Evolutionary conservation across 1,140 invertebrate genomes (phyloP).

Genomic region (Lycorma delicatula): DNA sequence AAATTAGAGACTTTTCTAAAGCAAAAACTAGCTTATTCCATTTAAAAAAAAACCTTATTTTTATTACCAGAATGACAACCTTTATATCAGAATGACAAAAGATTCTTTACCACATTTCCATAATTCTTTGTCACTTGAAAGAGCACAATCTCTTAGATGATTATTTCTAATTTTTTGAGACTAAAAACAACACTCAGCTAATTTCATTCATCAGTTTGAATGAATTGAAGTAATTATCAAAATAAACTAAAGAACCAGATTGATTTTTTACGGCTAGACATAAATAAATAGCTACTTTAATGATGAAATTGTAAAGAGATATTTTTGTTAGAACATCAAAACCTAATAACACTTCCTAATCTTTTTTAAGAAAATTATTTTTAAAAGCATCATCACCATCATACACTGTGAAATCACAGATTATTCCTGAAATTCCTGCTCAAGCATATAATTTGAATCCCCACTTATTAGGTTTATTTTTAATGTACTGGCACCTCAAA

Average conservation of each 20-base stretch:
- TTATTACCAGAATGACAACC: conserved; percentile 25
- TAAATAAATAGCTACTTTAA: conserved; percentile 34
- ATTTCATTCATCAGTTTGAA: conserved; percentile 20
- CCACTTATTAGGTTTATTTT: conserved; percentile 34
- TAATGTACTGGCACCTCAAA: conserved; percentile 33
- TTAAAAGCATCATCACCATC: conserved; percentile 16
- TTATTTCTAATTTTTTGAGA: conserved; percentile 37
- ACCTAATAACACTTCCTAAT: conserved; percentile 21
- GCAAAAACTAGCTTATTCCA: conserved; percentile 36
- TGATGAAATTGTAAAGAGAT: conserved; percentile 25
- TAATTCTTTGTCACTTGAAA: conserved; percentile 33
- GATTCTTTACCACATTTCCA: conserved; percentile 35
- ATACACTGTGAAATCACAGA: conserved; percentile 38
- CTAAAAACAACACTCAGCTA: conserved; percentile 20
- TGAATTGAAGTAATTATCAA: conserved; percentile 29
- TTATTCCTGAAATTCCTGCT: conserved; percentile 32
- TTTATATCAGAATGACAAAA: conserved; percentile 22
- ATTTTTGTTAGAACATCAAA: no score
- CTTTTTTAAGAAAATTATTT: background rate
- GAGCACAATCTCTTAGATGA: conserved; percentile 30
- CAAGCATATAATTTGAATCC: conserved; percentile 38
- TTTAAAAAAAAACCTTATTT: conserved; percentile 30
- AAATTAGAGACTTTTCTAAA: conserved; percentile 32
- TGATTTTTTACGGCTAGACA: conserved; percentile 9
- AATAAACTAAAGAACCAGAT: conserved; percentile 15